These are phyloP conservation scores for Andrena cerasifolii DNA, from an alignment of 1,140 invertebrate genomes.

Conservation along the genomic window DNA sequence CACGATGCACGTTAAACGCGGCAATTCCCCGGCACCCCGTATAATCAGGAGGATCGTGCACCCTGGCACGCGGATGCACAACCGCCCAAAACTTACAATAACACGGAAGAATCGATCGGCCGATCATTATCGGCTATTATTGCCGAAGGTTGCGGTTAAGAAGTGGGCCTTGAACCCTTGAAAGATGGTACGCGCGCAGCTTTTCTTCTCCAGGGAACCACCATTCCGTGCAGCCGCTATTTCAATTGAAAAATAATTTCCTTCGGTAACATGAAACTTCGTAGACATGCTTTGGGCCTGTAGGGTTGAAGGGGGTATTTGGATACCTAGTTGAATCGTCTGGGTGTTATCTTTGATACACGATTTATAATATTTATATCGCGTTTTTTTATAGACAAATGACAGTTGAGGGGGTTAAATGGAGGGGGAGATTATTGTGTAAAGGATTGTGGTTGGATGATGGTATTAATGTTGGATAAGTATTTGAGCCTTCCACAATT, in stretches of 20 bases:
- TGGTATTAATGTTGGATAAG: no score
- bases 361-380: no score
- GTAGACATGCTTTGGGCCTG: no score
- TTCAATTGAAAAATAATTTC: neutral
- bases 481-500: no score
- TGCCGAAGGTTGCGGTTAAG: neutral
- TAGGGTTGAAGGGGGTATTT: no score
- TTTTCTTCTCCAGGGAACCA: neutral
- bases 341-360: no score
- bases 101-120: slow-evolving; percentile 20
- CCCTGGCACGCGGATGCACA: neutral
- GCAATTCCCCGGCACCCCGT: slow-evolving; percentile 35
- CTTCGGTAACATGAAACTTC: no score
- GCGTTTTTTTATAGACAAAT: no score
- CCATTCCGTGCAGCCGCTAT: neutral
- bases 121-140: slow-evolving; percentile 30
- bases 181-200: neutral
- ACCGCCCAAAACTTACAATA: slow-evolving; percentile 21
- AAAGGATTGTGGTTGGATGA: no score
- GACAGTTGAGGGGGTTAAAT: no score
- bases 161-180: neutral
- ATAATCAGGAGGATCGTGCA: slow-evolving; percentile 26
- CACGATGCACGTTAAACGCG: slow-evolving; percentile 31
- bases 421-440: no score
- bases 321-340: no score